Evolutionary conservation across 2,888 invertebrate species (phyloP), one percentile per base, ranked within the genome.

Genomic region (Trachelus iudaicus): DNA sequence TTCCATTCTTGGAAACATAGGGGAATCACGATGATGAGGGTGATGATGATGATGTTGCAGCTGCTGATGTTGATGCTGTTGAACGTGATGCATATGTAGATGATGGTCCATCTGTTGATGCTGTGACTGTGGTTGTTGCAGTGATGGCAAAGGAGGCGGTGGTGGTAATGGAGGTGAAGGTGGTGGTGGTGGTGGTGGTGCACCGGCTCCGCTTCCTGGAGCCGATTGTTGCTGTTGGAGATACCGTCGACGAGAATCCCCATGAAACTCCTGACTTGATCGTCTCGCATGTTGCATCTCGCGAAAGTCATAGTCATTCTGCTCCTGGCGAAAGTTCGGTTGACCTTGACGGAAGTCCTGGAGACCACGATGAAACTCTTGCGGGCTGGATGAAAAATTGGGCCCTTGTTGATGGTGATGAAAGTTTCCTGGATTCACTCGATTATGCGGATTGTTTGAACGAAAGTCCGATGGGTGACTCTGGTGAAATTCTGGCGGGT

Each of bases 261-360:
- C 79, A 33, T 84, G 84, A 37, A 88, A 89, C 3, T 89, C 88
- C 34, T 83, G 86, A 35, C 83, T 83, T 2, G 83, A 73, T 76
- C 87, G 81, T 30, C 87, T 68, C 15, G 77, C 76, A 13, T 86
- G 84, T 69, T 83, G 86, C 75, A 85, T 84, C 1, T 89, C 89
- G 34, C 83, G 86, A 79, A 87, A 88, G 6, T 87, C 85, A 35
- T 87, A 88, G 4, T 87, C 86, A 73, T 80, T 79, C 69, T 79
- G 79, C 4, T 73, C 34, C 37, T 76, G 79, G 15, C 30, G 71
- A 4, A 37, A 35, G 23, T 68, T 33, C n/a, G 86, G 85, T 76
- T 85, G 87, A 75, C 81, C 82, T 33, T 86, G 89, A 76, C 85
- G 88, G 56, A 87, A 87, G n/a, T 90, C 88, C 73, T 80, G 88